Evolutionary conservation across 1,140 invertebrate species (phyloP), one percentile per base, ranked within the genome.

Genomic region (Maconellicoccus hirsutus): DNA sequence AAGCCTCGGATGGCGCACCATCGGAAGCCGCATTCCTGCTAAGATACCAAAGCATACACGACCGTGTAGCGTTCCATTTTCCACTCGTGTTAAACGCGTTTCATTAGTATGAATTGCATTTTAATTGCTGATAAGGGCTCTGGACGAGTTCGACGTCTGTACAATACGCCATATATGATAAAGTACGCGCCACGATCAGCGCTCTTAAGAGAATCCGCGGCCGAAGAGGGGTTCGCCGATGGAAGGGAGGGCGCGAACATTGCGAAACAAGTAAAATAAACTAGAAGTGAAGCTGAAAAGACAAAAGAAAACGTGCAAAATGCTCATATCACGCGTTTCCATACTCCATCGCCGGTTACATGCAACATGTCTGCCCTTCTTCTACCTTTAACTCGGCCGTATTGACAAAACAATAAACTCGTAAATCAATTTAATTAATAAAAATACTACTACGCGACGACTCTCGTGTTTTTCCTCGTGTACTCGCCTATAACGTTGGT

Each of bases 391-490:
- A 23, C 61, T 66, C 22, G n/a, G n/a, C 10, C 16, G 10, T 66
- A 26, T 26, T 66, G 61, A 66, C 61, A 66, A 66, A 66, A 66
- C 61, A 66, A 66, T 66, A 66, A 66, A 66, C 61, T 66, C 61
- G 61, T 66, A 66, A 66, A 66, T 66, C 61, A 66, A 66, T 66
- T 66, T 66, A 66, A 66, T 66, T 66, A 66, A 66, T 66, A 66
- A 66, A 66, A 23, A 25, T 23, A 23, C 61, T 22, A 26, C 19
- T 52, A 52, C 42, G n/a, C 42, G 42, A 52, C 12, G 10, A 52
- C 42, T 52, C n/a, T 52, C 42, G 42, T 19, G 42, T 19, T 52
- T 52, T 52, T 52, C 29, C n/a, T 14, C 42, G 6, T 52, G 6
- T 16, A 52, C n/a, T 16, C n/a, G 2, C 10, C 42, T 52, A 16